These are phyloP conservation scores for Bergia sp. DNA, from an alignment of 92 coral and sea anemone species.

Conservation along the genomic window DNA sequence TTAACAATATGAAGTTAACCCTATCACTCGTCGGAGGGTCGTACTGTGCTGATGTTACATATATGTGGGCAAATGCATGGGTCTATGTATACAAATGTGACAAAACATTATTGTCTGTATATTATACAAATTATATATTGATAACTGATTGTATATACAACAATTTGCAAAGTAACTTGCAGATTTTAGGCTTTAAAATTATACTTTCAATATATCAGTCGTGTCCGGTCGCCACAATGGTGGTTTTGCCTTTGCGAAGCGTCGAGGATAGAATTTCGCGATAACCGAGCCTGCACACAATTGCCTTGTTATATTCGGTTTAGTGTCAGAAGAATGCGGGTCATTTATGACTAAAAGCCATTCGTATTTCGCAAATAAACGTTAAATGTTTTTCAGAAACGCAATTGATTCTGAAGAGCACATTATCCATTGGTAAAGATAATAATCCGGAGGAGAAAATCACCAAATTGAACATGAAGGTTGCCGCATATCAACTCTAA, in stretches of 20 bases:
- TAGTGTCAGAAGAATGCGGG: constrained; percentile 18
- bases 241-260: background rate
- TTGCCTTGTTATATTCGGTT: constrained; percentile 30
- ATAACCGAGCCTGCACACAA: constrained; percentile 42
- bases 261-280: constrained; percentile 46
- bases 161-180: background rate
- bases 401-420: background rate
- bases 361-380: background rate
- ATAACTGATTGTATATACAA: background rate
- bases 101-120: background rate
- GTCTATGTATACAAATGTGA: background rate
- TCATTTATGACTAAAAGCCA: constrained; percentile 13
- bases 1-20: background rate
- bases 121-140: background rate
- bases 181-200: background rate
- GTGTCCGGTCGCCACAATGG: background rate
- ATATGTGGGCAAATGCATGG: background rate
- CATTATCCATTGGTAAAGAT: background rate
- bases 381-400: background rate
- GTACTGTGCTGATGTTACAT: background rate
- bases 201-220: background rate
- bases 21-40: background rate
- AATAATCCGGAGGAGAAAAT: background rate
- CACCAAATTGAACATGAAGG: background rate
- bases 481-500: constrained; percentile 11